Evolutionary conservation across 2,797 vertebrate species (phyloP), one percentile per base, ranked within the genome.

Genomic region (Telmatherina bonti): DNA sequence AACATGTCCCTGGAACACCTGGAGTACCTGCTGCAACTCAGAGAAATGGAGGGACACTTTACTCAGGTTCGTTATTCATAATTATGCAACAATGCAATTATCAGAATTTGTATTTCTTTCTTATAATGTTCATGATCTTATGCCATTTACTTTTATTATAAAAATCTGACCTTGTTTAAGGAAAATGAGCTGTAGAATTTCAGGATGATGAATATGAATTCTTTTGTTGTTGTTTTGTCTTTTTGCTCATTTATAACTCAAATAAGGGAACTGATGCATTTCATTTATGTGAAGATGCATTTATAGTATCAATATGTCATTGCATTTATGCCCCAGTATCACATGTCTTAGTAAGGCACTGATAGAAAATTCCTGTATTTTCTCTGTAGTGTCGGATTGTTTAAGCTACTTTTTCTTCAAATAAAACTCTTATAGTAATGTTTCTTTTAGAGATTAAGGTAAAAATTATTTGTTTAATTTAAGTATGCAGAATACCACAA

Each of bases 1-100:
- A 99, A 98, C 83, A 59, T 93, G 66, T 93, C 94, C 27, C 91
- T 97, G 85, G 94, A 96, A 67, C 95, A 84, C 56, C 92, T 99
- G 78, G 91, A 97, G 81, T 93, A 95, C 73, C 94, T 97, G 18
- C 76, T 85, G 57, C 95, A 93, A 57, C 88, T 97, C 82, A 89
- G 85, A 76, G 91, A 91, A 74, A 89, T 98, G 16, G 93, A 98
- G 84, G 91, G 87, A 0, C 92, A 95, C 81, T 95, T 98, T 45
- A 20, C 53, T 26, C 90, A 97, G 96, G 98, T 98, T 84, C 4
- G 1, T 78, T 29, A 24, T n/a, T 33, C 6, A 33, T 36, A 24
- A 13, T 13, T 52, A 26, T 52, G n/a, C 13, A 4, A 26, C n/a
- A n/a, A n/a, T n/a, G n/a, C n/a, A n/a, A n/a, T 26, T 5, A 27